These are phyloP conservation scores for Yasuhikotakia modesta DNA, from an alignment of 2,797 vertebrate genomes.

Conservation along the genomic window DNA sequence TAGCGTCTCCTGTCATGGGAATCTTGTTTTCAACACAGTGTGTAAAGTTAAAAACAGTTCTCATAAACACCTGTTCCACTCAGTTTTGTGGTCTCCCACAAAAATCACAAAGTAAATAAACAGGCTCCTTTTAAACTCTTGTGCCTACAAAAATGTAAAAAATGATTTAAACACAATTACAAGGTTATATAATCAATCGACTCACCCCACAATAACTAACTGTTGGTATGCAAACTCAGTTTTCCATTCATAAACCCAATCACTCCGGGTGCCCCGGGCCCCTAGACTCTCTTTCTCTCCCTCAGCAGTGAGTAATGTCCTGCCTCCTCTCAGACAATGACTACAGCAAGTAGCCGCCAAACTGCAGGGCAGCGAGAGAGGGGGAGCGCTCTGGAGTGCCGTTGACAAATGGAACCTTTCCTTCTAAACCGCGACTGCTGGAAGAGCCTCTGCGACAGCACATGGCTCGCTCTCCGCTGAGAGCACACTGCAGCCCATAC, in stretches of 20 bases:
- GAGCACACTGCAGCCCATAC: slow-evolving; percentile 48
- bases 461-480: slow-evolving; percentile 66
- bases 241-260: slow-evolving; percentile 44
- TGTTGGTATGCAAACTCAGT: slow-evolving; percentile 32
- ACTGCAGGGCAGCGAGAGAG: slow-evolving; percentile 61
- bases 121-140: no score
- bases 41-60: no score
- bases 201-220: not conserved
- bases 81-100: no score
- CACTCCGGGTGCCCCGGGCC: slow-evolving; percentile 18
- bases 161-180: not conserved
- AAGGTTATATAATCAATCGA: not conserved
- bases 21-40: no score
- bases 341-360: slow-evolving; percentile 86
- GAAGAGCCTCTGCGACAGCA: slow-evolving; percentile 74
- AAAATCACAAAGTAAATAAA: no score
- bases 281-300: slow-evolving; percentile 13
- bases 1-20: no score
- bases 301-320: slow-evolving; percentile 91
- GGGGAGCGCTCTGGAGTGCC: slow-evolving; percentile 71
- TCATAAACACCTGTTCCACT: no score
- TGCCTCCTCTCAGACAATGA: slow-evolving; percentile 91
- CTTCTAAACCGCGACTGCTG: slow-evolving; percentile 64
- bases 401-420: slow-evolving; percentile 91
- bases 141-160: no score